Conservation (phyloP, 2,888 invertebrate genomes). For the Danaus chrysippus region DNA sequence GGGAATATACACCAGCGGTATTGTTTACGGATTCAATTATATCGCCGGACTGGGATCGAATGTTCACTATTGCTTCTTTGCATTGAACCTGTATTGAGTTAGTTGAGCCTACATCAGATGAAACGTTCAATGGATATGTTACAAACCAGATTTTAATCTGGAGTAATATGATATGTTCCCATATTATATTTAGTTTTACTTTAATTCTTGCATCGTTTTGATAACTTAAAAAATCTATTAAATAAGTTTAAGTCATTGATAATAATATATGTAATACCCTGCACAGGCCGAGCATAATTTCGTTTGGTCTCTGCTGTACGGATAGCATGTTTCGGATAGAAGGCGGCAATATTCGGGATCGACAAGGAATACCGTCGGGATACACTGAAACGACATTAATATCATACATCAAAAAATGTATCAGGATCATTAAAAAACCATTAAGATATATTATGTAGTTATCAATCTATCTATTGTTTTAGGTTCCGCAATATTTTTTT, state of each 20-base stretch:
- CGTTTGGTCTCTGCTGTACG: constrained; percentile 37
- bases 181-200: no score
- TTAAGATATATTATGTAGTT: no score
- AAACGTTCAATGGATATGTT: no score
- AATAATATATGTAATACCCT: constrained; percentile 39
- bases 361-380: constrained; percentile 49
- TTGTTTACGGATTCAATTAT: constrained; percentile 80
- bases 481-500: not conserved
- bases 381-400: constrained; percentile 38
- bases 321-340: constrained; percentile 28
- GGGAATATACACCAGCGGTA: constrained; percentile 76
- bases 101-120: not conserved
- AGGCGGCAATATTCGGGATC: constrained; percentile 43
- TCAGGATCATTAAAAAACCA: no score
- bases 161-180: no score
- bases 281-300: constrained; percentile 55
- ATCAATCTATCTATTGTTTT: no score
- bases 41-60: constrained; percentile 70
- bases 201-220: no score
- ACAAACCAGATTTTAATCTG: no score
- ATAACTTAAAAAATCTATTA: no score
- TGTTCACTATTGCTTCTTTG: constrained; percentile 68
- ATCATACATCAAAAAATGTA: not conserved
- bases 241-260: no score
- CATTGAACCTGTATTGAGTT: constrained; percentile 49